Evolutionary conservation across 1,140 invertebrate genomes (phyloP).

Genomic region (Macrosteles quadrilineatus): DNA sequence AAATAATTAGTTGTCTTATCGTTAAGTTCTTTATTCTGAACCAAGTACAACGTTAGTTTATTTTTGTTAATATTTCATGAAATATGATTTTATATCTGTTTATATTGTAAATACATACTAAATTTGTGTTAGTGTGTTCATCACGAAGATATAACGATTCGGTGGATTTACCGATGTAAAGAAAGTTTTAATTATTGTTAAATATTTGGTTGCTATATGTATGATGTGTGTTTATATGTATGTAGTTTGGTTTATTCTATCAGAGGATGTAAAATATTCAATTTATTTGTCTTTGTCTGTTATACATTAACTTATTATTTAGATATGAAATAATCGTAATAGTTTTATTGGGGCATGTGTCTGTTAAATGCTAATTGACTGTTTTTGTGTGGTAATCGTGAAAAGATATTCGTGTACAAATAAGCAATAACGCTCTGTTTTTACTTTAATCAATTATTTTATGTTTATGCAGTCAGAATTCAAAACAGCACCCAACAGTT

Average conservation of each 20-base stretch:
- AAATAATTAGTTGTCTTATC: slow-evolving; percentile 24
- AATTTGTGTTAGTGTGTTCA: not conserved
- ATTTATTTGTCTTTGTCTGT: slow-evolving; percentile 4
- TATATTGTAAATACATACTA: slow-evolving; percentile 1
- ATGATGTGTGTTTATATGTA: slow-evolving; percentile 12
- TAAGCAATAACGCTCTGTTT: too few relatives aligned
- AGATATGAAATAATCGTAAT: too few relatives aligned
- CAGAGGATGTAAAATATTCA: too few relatives aligned
- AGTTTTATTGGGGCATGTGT: too few relatives aligned
- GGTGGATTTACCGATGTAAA: slow-evolving; percentile 1
- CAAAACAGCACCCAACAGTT: too few relatives aligned
- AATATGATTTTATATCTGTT: slow-evolving; percentile 3
- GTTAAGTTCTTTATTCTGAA: slow-evolving; percentile 24
- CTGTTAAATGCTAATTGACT: too few relatives aligned
- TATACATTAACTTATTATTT: slow-evolving; percentile 17
- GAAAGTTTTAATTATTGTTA: not conserved
- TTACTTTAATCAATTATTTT: too few relatives aligned
- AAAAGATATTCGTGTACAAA: too few relatives aligned
- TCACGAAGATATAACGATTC: not conserved
- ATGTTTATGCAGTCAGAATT: too few relatives aligned
- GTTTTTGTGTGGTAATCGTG: too few relatives aligned
- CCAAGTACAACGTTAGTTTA: slow-evolving; percentile 16
- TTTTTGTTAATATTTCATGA: not conserved
- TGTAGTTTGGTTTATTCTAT: not conserved
- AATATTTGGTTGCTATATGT: slow-evolving; percentile 18